Evolutionary conservation across 2,797 vertebrate genomes (phyloP), one percentile per base, ranked within the genome.

Genomic region (Oreonectes daqikongensis): DNA sequence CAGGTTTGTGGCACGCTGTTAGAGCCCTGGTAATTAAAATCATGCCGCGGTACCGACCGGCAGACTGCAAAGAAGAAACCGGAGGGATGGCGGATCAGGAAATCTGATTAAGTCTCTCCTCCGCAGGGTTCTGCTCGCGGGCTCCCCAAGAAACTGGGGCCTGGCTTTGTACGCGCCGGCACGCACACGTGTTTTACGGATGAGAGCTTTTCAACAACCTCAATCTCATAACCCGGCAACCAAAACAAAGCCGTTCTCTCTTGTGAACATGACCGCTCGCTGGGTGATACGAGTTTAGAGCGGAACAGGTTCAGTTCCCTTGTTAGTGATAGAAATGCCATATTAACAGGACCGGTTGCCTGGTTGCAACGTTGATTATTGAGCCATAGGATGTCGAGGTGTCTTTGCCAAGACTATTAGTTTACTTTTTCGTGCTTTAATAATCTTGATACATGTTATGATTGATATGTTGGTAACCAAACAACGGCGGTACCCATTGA

Each of bases 21-120:
- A 77, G 69, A 81, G 65, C 40, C 61, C 28, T 78, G 82, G 91
- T 92, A 86, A 92, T 92, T 92, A 90, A 91, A 91, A 90, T 89
- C 91, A 88, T 85, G 87, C 90, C 89, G 89, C 83, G 88, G 79
- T 68, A 87, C 82, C 86, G 87, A 89, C 87, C 87, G 83, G 80
- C 86, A 90, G 88, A 90, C 89, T 86, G 65, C 81, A 78, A 82
- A 85, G 86, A 89, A 88, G 85, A 89, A 91, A 87, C 83, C 82
- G 17, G 75, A 84, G 83, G 88, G 88, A 86, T 82, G 83, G 86
- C 79, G 78, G 83, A 82, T 86, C 85, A 89, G 84, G 85, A 86
- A 86, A 83, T 82, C 72, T 81, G 79, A 85, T 88, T 88, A 84
- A 85, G 84, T 85, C 87, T 76, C 84, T 80, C 83, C 85, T 52